phyloP scores from a whole-genome alignment of 2,113 vertebrate genomes.

The Synodontis membranacea region DNA sequence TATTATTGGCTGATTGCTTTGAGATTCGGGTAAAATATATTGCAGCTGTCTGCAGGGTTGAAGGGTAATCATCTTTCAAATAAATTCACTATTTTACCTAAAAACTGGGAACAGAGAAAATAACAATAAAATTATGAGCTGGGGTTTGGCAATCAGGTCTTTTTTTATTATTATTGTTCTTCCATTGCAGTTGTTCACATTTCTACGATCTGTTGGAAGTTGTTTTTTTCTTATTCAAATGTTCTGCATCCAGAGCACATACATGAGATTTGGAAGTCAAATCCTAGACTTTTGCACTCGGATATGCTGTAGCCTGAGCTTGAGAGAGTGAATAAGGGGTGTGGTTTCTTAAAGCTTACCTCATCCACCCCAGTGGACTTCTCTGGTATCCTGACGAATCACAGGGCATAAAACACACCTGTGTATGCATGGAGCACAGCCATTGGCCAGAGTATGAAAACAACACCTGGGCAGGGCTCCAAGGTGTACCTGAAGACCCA shows the following conservation, averaged over 20 bases:
- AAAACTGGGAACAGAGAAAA: background rate
- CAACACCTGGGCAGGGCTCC: conserved; percentile 82
- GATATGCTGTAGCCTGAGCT: conserved; percentile 43
- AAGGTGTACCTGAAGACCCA: conserved; percentile 83
- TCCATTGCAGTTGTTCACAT: background rate
- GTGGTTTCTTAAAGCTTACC: conserved; percentile 54
- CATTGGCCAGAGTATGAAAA: conserved; percentile 75
- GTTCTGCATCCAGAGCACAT: background rate
- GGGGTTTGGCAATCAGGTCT: background rate
- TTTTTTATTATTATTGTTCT: background rate
- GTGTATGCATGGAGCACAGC: conserved; percentile 59
- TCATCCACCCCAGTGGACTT: conserved; percentile 53
- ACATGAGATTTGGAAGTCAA: background rate
- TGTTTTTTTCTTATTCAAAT: background rate
- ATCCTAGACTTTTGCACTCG: conserved; percentile 29
- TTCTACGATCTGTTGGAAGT: background rate
- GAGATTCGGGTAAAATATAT: background rate
- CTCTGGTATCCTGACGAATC: conserved; percentile 69
- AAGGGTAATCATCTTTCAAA: background rate
- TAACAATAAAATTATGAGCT: background rate
- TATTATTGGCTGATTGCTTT: background rate
- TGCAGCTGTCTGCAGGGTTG: background rate
- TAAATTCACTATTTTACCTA: background rate
- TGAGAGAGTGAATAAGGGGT: conserved; percentile 40
- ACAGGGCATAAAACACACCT: conserved; percentile 81